phyloP scores from a whole-genome alignment of 2,797 vertebrate genomes.

The Syncerus caffer region DNA sequence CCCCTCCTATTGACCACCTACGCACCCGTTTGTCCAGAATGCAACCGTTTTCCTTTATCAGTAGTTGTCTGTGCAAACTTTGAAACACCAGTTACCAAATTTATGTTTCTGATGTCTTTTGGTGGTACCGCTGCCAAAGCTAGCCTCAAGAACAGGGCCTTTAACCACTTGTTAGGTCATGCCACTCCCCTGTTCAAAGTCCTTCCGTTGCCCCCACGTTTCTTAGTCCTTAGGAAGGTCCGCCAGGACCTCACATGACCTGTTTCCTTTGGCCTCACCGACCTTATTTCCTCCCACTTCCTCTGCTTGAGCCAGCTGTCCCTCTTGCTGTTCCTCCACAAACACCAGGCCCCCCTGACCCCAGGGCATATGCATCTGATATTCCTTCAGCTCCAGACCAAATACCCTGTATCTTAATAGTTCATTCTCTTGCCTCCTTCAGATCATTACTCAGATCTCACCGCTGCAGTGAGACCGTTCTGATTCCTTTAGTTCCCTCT shows the following conservation, averaged over 20 bases:
- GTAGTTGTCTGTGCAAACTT: constrained; percentile 38
- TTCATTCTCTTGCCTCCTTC: neutral
- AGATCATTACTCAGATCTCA: neutral
- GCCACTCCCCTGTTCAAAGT: neutral
- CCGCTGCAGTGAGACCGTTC: neutral
- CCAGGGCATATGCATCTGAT: neutral
- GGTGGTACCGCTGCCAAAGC: neutral
- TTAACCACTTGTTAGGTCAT: neutral
- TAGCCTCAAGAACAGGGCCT: neutral
- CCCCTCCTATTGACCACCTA: neutral
- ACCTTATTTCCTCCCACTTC: neutral
- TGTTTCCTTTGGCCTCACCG: neutral
- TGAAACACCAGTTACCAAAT: constrained; percentile 48
- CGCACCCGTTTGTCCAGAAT: neutral
- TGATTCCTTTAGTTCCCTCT: neutral
- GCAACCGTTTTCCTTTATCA: neutral
- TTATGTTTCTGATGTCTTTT: neutral
- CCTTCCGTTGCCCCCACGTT: neutral
- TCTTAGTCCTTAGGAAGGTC: neutral
- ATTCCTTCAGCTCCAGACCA: neutral
- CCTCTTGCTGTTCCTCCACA: neutral
- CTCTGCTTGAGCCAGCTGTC: neutral
- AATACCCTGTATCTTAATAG: neutral
- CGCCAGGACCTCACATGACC: neutral
- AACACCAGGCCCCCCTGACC: neutral